These are phyloP conservation scores for Nilaparvata lugens DNA, from an alignment of 1,140 invertebrate genomes.

Conservation along the genomic window DNA sequence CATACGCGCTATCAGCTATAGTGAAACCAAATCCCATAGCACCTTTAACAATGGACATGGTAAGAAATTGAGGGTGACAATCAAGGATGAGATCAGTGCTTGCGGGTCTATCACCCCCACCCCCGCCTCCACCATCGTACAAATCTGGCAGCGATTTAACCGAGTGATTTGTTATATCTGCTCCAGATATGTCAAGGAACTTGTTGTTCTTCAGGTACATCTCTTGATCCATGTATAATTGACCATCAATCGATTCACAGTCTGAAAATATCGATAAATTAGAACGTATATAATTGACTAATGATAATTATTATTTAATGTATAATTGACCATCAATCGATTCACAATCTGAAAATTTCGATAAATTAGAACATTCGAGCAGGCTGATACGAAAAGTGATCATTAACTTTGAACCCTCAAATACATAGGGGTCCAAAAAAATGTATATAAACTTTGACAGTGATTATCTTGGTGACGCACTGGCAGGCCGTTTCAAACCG, in stretches of 20 bases:
- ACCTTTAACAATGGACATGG: constrained; percentile 70
- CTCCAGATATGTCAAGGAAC: constrained; percentile 41
- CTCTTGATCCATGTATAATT: constrained; percentile 39
- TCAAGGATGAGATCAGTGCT: constrained; percentile 45
- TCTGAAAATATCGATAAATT: constrained; percentile 22
- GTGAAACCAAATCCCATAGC: constrained; percentile 92
- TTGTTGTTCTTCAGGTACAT: constrained; percentile 35
- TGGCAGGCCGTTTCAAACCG: too few species aligned
- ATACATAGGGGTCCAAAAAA: too few species aligned
- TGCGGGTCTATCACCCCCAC: constrained; percentile 42
- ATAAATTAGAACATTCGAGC: too few species aligned
- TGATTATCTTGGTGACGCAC: too few species aligned
- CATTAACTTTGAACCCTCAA: too few species aligned
- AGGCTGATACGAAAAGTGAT: too few species aligned
- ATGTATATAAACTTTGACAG: too few species aligned
- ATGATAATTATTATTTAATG: too few species aligned
- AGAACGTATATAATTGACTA: too few species aligned
- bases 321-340: constrained; percentile 37
- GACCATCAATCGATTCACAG: constrained; percentile 34
- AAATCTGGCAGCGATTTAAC: constrained; percentile 51
- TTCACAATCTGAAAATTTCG: constrained; percentile 28
- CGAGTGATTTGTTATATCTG: constrained; percentile 40
- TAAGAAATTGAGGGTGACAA: constrained; percentile 45
- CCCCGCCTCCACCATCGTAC: constrained; percentile 41
- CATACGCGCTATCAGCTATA: constrained; percentile 92